A percentile compares a stretch with the other conserved stretches of the same genome.
These are phyloP conservation scores for Antitype chi DNA, from an alignment of 2,888 invertebrate species.

Conservation along the genomic window DNA sequence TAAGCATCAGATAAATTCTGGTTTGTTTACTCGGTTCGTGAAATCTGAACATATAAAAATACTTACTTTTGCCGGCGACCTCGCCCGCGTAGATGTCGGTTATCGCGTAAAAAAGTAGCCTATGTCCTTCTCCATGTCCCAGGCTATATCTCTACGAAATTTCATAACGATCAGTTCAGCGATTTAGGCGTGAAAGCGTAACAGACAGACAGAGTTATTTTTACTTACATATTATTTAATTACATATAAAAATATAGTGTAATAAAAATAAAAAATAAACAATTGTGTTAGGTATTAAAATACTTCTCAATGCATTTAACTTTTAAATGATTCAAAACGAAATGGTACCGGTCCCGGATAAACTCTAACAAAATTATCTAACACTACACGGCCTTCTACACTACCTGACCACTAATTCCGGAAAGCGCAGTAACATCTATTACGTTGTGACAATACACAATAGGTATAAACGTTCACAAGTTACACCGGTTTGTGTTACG, in stretches of 20 bases:
- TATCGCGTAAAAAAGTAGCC: no score
- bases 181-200: no score
- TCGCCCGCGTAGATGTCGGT: no score
- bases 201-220: no score
- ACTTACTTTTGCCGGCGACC: no score
- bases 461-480: conserved; percentile 46
- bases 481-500: conserved; percentile 54
- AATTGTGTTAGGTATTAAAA: no score
- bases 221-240: no score
- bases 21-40: background rate
- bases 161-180: no score
- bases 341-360: conserved; percentile 1
- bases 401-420: conserved; percentile 61
- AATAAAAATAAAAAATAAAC: no score
- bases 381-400: conserved; percentile 48
- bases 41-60: background rate
- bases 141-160: no score
- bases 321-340: background rate
- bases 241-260: no score
- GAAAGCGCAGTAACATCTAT: conserved; percentile 54
- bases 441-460: conserved; percentile 55
- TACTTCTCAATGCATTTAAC: background rate
- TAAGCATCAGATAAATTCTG: background rate
- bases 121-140: no score
- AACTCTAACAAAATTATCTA: conserved; percentile 11